phyloP scores from a whole-genome alignment of 2,113 vertebrate genomes.

The Sorex fumeus region DNA sequence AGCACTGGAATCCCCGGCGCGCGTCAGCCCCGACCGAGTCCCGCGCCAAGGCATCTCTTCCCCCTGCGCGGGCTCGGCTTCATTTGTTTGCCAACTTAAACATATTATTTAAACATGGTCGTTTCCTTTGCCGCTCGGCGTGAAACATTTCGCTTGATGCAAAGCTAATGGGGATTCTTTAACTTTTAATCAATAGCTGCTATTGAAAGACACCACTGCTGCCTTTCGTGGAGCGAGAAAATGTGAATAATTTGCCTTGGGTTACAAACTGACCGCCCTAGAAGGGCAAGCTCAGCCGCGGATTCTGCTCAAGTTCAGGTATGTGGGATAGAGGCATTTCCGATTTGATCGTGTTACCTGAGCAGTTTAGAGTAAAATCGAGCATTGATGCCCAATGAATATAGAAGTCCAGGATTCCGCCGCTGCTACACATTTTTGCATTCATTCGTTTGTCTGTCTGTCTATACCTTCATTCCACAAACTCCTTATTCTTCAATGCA shows the following conservation, averaged over 20 bases:
- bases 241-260: constrained; percentile 45
- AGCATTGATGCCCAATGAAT: background rate
- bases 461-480: constrained; percentile 5
- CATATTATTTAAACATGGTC: constrained; percentile 68
- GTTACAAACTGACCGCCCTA: background rate
- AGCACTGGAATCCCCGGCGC: constrained; percentile 49
- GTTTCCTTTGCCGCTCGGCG: constrained; percentile 74
- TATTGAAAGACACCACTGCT: constrained; percentile 8
- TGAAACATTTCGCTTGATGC: constrained; percentile 66
- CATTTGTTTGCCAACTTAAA: constrained; percentile 77
- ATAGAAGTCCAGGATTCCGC: background rate
- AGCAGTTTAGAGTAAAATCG: constrained; percentile 8
- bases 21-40: constrained; percentile 67
- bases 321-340: background rate
- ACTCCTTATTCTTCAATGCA: background rate
- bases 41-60: constrained; percentile 65
- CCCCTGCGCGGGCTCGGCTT: constrained; percentile 44
- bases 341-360: background rate
- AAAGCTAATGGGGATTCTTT: constrained; percentile 63
- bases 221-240: background rate
- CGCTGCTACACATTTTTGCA: background rate
- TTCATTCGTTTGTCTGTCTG: background rate
- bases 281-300: background rate
- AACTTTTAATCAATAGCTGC: constrained; percentile 67
- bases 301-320: background rate